phyloP scores from a whole-genome alignment of 2,113 vertebrate genomes.

The Ranitomeya variabilis region DNA sequence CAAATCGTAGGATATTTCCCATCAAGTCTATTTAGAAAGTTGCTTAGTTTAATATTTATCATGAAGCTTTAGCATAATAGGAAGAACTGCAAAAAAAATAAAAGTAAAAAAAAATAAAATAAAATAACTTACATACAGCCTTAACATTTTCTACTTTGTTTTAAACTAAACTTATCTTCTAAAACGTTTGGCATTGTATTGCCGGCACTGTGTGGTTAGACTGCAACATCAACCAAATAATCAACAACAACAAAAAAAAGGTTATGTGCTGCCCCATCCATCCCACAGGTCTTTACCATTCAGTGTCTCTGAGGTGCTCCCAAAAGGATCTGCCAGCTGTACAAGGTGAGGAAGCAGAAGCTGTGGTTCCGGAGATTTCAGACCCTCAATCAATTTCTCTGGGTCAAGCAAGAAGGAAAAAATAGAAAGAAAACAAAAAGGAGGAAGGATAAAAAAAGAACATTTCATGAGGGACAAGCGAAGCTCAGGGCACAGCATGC shows the following conservation, averaged over 20 bases:
- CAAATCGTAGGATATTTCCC: too few species aligned
- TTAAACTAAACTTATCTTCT: background rate
- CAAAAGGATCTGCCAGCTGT: constrained; percentile 85
- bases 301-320: constrained; percentile 77
- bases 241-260: background rate
- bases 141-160: background rate
- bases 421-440: constrained; percentile 20
- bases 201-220: too few species aligned
- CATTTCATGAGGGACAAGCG: constrained; percentile 17
- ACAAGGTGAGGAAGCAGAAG: constrained; percentile 88
- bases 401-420: constrained; percentile 64
- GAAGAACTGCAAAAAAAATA: too few species aligned
- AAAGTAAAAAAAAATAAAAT: too few species aligned
- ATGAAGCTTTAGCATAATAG: too few species aligned
- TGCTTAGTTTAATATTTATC: too few species aligned
- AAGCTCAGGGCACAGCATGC: constrained; percentile 20
- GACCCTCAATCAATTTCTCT: constrained; percentile 94
- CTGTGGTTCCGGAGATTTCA: constrained; percentile 87
- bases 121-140: too few species aligned
- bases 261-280: background rate
- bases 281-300: constrained; percentile 71
- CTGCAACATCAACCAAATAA: background rate
- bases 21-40: too few species aligned
- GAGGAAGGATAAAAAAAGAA: background rate
- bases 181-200: background rate